A percentile compares a stretch with the other conserved stretches of the same genome.
Evolutionary conservation across 2,888 invertebrate genomes (phyloP).

Genomic region (Timandra comae): DNA sequence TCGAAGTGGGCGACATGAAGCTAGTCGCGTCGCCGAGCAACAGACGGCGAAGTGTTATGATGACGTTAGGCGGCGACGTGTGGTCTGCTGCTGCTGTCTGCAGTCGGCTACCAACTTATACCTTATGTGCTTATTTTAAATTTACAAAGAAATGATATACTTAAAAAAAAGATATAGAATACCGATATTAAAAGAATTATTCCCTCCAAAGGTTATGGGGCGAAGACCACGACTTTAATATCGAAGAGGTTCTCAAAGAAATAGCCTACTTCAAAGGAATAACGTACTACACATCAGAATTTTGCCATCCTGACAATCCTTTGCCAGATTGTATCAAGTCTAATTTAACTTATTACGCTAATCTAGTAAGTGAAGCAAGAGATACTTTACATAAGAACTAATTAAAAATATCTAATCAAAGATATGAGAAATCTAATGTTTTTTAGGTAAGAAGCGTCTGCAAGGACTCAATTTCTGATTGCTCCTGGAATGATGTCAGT

Average conservation of each 20-base stretch:
- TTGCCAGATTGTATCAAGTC: slow-evolving; percentile 75
- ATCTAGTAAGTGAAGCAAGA: slow-evolving; percentile 71
- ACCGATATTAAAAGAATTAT: too few relatives aligned
- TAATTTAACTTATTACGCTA: slow-evolving; percentile 78
- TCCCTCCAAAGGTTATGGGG: slow-evolving; percentile 77
- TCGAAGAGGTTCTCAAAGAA: slow-evolving; percentile 85
- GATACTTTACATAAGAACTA: too few relatives aligned
- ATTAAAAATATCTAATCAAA: neutral
- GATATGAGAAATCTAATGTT: neutral
- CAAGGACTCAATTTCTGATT: slow-evolving; percentile 70
- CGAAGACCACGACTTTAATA: slow-evolving; percentile 81
- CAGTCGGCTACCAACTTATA: too few relatives aligned
- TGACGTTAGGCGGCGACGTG: too few relatives aligned
- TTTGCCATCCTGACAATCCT: slow-evolving; percentile 75
- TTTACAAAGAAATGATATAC: too few relatives aligned
- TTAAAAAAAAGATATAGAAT: too few relatives aligned
- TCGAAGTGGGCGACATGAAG: too few relatives aligned
- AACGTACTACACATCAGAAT: slow-evolving; percentile 81
- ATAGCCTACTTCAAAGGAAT: slow-evolving; percentile 83
- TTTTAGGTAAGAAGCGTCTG: slow-evolving; percentile 77
- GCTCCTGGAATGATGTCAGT: slow-evolving; percentile 77
- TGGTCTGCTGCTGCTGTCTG: too few relatives aligned
- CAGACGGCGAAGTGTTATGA: too few relatives aligned
- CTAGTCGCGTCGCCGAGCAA: too few relatives aligned
- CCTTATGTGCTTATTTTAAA: neutral